Conservation (phyloP, 2,113 vertebrate genomes). For the Hoplias malabaricus region DNA sequence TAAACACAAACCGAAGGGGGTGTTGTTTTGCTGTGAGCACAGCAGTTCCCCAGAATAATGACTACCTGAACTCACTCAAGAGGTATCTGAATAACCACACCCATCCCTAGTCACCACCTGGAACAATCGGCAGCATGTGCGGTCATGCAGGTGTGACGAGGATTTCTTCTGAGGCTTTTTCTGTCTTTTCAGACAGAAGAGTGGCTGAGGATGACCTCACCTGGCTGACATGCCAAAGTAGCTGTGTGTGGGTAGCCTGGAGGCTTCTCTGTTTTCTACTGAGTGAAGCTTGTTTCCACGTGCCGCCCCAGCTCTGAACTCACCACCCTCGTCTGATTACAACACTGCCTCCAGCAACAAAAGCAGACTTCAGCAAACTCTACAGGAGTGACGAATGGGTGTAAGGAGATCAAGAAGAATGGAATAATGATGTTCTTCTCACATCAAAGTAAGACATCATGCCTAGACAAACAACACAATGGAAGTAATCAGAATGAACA, state of each 20-base stretch:
- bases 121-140: background rate
- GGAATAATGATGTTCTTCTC: background rate
- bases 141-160: background rate
- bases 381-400: background rate
- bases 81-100: background rate
- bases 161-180: background rate
- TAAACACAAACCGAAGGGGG: no score
- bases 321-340: constrained; percentile 7
- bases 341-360: background rate
- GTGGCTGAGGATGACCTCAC: constrained; percentile 20
- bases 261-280: background rate
- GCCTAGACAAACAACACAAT: background rate
- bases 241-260: background rate
- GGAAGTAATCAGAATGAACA: background rate
- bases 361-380: background rate
- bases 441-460: constrained; percentile 1
- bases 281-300: background rate
- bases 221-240: constrained; percentile 14
- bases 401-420: background rate
- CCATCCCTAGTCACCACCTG: background rate
- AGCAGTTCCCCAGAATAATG: no score
- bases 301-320: background rate
- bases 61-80: no score
- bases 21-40: no score
- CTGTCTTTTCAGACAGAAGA: background rate